Conservation (phyloP, 1,140 invertebrate genomes). For the Drosophila navojoa region DNA sequence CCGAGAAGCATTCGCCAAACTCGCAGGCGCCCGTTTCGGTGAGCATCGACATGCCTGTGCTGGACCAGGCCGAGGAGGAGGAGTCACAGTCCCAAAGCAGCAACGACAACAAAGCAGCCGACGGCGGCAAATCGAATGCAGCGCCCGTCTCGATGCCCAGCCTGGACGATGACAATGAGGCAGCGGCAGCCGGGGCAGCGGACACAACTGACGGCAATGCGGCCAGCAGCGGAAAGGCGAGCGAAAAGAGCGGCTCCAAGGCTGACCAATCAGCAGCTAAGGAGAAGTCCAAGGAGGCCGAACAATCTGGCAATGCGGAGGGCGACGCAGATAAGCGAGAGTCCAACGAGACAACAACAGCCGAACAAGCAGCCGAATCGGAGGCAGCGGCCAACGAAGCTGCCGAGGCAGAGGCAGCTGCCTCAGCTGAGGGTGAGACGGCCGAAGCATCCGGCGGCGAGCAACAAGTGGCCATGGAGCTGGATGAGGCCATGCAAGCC, state of each 20-base stretch:
- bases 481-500: slow-evolving; percentile 82
- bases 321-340: slow-evolving; percentile 38
- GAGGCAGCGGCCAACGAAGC: slow-evolving; percentile 50
- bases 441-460: slow-evolving; percentile 58
- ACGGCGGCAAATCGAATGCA: slow-evolving; percentile 48
- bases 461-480: slow-evolving; percentile 81
- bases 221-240: slow-evolving; percentile 26
- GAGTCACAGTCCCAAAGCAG: slow-evolving; percentile 67
- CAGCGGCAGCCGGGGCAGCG: slow-evolving; percentile 42
- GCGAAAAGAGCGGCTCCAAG: slow-evolving; percentile 40
- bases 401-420: slow-evolving; percentile 49
- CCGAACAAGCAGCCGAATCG: slow-evolving; percentile 44
- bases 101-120: slow-evolving; percentile 45
- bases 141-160: slow-evolving; percentile 83
- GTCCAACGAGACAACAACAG: slow-evolving; percentile 38
- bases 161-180: slow-evolving; percentile 80
- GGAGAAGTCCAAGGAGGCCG: slow-evolving; percentile 45
- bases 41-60: slow-evolving; percentile 81
- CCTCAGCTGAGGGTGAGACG: slow-evolving; percentile 42
- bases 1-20: slow-evolving; percentile 63
- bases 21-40: slow-evolving; percentile 73
- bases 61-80: slow-evolving; percentile 80
- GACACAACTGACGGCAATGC: slow-evolving; percentile 53
- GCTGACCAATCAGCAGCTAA: slow-evolving; percentile 42
- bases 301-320: slow-evolving; percentile 35